Conservation (phyloP, 1,140 invertebrate species). For the Solen grandis region DNA sequence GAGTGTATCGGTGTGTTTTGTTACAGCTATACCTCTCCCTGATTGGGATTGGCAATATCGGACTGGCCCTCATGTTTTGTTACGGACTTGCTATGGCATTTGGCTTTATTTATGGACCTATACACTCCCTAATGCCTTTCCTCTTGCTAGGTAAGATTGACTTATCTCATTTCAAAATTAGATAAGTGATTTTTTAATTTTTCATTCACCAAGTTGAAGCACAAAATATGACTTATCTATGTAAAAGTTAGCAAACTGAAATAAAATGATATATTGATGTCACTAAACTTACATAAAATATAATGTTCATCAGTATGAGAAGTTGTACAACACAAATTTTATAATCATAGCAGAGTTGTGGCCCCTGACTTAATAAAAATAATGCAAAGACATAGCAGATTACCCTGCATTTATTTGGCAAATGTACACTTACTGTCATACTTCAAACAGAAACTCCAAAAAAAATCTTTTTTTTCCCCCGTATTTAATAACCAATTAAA, state of each 20-base stretch:
- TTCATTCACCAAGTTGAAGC: neutral
- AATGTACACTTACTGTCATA: too few relatives aligned
- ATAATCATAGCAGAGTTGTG: too few relatives aligned
- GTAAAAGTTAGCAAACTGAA: neutral
- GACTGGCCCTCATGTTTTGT: slow-evolving; percentile 88
- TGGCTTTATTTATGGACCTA: slow-evolving; percentile 89
- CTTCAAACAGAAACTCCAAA: too few relatives aligned
- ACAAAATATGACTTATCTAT: neutral
- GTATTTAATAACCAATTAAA: too few relatives aligned
- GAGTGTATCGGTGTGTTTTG: too few relatives aligned
- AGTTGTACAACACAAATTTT: too few relatives aligned
- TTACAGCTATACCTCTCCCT: slow-evolving; percentile 83
- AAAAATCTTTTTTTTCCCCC: too few relatives aligned
- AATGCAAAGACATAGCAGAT: too few relatives aligned
- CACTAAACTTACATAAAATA: neutral
- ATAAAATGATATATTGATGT: neutral
- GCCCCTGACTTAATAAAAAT: too few relatives aligned
- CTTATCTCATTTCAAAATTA: too few relatives aligned
- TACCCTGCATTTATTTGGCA: too few relatives aligned
- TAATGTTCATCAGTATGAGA: too few relatives aligned
- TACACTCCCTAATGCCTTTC: slow-evolving; percentile 91
- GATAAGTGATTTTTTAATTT: neutral
- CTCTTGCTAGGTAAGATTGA: slow-evolving; percentile 87
- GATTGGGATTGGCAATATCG: slow-evolving; percentile 87
- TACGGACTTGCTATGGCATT: slow-evolving; percentile 88